A percentile compares a stretch with the other conserved stretches of the same genome.
These are phyloP conservation scores for Terrapene triunguis DNA, from an alignment of 2,113 vertebrate species.

Conservation along the genomic window DNA sequence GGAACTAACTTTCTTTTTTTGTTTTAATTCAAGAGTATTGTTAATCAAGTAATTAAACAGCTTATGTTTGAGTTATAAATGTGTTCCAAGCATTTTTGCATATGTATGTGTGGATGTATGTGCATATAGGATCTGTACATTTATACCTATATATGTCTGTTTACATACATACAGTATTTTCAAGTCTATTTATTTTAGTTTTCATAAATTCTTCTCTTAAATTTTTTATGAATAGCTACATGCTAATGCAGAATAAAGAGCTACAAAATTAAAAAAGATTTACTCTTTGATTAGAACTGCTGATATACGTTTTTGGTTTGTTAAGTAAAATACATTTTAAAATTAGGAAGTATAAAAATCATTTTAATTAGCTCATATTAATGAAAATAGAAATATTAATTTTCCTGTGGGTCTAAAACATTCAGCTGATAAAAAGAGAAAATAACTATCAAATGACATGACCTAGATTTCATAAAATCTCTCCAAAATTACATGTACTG, in stretches of 20 bases:
- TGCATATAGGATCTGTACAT: not conserved
- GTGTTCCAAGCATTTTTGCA: not conserved
- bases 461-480: not conserved
- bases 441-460: slow-evolving; percentile 16
- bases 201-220: not conserved
- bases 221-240: not conserved
- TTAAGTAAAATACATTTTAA: slow-evolving; percentile 40
- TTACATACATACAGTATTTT: not conserved
- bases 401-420: slow-evolving; percentile 28
- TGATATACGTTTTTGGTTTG: not conserved
- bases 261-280: not conserved
- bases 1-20: not conserved
- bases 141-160: not conserved
- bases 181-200: not conserved
- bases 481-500: not conserved
- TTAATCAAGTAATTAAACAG: not conserved
- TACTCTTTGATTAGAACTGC: slow-evolving; percentile 17
- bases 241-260: not conserved
- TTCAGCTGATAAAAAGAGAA: slow-evolving; percentile 22
- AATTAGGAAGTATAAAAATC: slow-evolving; percentile 15
- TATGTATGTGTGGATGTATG: not conserved
- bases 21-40: slow-evolving; percentile 19
- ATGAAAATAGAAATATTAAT: slow-evolving; percentile 35
- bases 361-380: not conserved
- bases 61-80: not conserved